Base-by-base conservation (phyloP, 2,888 invertebrate genomes). In the Marasmarcha lunaedactyla region DNA sequence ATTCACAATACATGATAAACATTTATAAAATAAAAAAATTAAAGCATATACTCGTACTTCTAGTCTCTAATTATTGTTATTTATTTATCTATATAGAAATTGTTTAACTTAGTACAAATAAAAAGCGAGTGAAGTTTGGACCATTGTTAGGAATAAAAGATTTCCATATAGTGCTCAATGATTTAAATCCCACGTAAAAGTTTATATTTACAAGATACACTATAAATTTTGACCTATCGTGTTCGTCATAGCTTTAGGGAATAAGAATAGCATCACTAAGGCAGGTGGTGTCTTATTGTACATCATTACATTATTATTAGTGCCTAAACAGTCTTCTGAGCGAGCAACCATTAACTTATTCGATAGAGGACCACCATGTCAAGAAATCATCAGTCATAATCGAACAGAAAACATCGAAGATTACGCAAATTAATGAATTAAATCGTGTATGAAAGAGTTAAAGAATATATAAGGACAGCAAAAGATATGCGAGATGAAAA, bases 111-210 rank as follows among this genome's bases (percentile, higher is more conserved):
- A 77, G 74, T 78, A 81, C 77, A 81, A 79, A 79, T 79, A 61
- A 79, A 73, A 79, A 79, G 79, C 79, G 60, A 77, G 76, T 76
- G 73, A 77, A 73, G 74, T 78, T 81, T 81, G 81, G 81, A 81
- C 81, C 81, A 79, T 81, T 78, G 73, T 73, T 79, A 81, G 81
- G 79, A 81, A 81, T 79, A 70, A 54, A 69, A 72, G 73, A 72
- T 74, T 74, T 78, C 78, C 78, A 68, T 20, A 20, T 73, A 71
- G 76, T 77, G 77, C 74, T 69, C 63, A 61, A 67, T 70, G 70
- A 30, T 30, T 64, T 59, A 64, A 76, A 73, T 63, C 66, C 71
- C 72, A 67, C 63, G 61, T 71, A 68, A 71, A 68, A 70, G 59
- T 61, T 71, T 63, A 58, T 76, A 79, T 79, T 74, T 79, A 79